Percentiles rank a stretch among this genome's conserved stretches.
phyloP scores from a whole-genome alignment of 2,797 vertebrate genomes.

The Discoglossus pictus region DNA sequence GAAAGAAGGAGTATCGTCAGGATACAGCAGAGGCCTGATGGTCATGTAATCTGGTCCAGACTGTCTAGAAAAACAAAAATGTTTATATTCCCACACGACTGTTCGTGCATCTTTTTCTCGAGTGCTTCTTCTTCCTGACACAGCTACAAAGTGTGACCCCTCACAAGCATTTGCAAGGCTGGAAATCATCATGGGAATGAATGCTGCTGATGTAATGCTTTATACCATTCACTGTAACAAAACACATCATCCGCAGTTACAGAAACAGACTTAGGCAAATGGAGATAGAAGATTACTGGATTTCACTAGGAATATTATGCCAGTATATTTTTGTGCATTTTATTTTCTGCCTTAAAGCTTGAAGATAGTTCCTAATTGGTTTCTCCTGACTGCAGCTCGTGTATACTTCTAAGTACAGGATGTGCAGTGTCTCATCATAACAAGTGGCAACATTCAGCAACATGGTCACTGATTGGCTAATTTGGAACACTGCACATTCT shows the following conservation, averaged over 20 bases:
- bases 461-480: too few species aligned
- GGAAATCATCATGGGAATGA: slow-evolving; percentile 18
- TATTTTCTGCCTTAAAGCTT: too few species aligned
- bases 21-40: background rate
- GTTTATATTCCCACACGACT: background rate
- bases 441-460: too few species aligned
- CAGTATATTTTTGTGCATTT: too few species aligned
- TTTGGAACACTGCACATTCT: too few species aligned
- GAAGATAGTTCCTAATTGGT: too few species aligned
- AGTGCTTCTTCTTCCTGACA: background rate
- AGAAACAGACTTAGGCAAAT: too few species aligned
- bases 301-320: too few species aligned
- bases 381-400: too few species aligned
- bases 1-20: background rate
- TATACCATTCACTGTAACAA: background rate
- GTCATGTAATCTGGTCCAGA: slow-evolving; percentile 12
- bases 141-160: slow-evolving; percentile 12
- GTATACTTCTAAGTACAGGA: too few species aligned
- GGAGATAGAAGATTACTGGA: too few species aligned
- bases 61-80: slow-evolving; percentile 15
- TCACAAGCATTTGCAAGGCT: slow-evolving; percentile 27
- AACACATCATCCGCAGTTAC: background rate
- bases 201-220: slow-evolving; percentile 39
- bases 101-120: background rate
- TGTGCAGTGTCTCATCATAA: too few species aligned